Base-by-base conservation (phyloP, 2,888 invertebrate species). In the Plebejus melissa region DNA sequence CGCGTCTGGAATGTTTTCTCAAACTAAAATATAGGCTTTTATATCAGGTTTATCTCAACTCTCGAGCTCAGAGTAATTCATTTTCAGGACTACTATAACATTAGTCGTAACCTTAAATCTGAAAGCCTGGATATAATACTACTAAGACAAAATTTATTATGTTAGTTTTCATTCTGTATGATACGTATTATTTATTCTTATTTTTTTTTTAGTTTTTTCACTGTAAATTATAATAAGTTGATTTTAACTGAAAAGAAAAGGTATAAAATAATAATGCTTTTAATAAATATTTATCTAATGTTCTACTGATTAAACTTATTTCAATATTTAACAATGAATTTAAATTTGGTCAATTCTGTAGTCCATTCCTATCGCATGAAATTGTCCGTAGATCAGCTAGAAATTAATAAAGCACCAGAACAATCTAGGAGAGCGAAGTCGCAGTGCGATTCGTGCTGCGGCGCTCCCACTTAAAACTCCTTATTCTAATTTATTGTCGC, bases 401-500 rank as follows among this genome's bases (percentile, higher is more conserved):
- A 28, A 60, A 60, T 28, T 60, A 60, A 60, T 60, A 60, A 60
- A 28, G 28, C 22, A 5, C 38, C 41, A 71, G 28, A 72, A 50
- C 72, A 72, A 54, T 72, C 16, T 72, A 11, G 72, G 32, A 54
- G 32, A 72, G 22, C 28, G 72, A 75, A 78, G 50, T 46, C 69
- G 81, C 80, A 83, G 81, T 82, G 84, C 81, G 82, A 79, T 79
- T 77, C 79, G 80, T 79, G 80, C 77, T 78, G 79, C 79, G 80
- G 82, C 83, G 81, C 86, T 85, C 83, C 84, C 85, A 85, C 88
- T 89, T 88, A 87, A 88, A 90, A 90, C 90, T 91, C 87, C 87
- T 91, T 89, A 92, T 91, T 91, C 88, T 91, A 91, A 91, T 93
- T 92, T 92, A 93, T 89, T 82, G 82, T 79, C 83, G 81, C 82